phyloP scores from a whole-genome alignment of 2,113 vertebrate genomes.

The Pollachius pollachius region DNA sequence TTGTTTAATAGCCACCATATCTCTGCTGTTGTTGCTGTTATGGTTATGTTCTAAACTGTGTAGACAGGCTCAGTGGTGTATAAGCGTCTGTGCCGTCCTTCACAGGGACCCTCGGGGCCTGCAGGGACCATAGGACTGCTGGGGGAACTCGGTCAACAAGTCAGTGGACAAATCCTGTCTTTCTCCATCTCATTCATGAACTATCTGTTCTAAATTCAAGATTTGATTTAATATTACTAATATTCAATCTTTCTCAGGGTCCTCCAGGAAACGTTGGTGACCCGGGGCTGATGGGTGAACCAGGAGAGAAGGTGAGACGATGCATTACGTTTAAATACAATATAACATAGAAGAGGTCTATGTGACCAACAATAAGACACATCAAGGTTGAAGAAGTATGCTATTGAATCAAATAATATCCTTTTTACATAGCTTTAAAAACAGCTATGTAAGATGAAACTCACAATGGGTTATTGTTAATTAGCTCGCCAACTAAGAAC shows the following conservation, averaged over 20 bases:
- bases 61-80: too few species aligned
- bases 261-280: conserved; percentile 79
- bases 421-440: too few species aligned
- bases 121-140: conserved; percentile 82
- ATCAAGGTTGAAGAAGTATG: not conserved
- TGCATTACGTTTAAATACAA: not conserved
- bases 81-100: conserved; percentile 23
- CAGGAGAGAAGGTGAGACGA: conserved; percentile 84
- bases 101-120: conserved; percentile 85
- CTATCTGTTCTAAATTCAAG: too few species aligned
- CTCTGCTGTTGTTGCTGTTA: too few species aligned
- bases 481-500: too few species aligned
- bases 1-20: too few species aligned
- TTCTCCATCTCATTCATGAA: not conserved
- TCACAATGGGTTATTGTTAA: too few species aligned
- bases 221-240: too few species aligned
- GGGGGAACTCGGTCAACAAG: conserved; percentile 90
- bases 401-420: not conserved
- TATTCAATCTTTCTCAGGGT: conserved; percentile 71
- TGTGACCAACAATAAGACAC: not conserved
- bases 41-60: too few species aligned
- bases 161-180: conserved; percentile 45
- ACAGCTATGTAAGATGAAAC: not conserved
- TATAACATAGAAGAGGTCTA: too few species aligned
- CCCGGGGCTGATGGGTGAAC: conserved; percentile 85